A percentile compares a stretch with the other conserved stretches of the same genome.
Conservation (phyloP, 2,113 vertebrate species). For the Oostethus manadensis region DNA sequence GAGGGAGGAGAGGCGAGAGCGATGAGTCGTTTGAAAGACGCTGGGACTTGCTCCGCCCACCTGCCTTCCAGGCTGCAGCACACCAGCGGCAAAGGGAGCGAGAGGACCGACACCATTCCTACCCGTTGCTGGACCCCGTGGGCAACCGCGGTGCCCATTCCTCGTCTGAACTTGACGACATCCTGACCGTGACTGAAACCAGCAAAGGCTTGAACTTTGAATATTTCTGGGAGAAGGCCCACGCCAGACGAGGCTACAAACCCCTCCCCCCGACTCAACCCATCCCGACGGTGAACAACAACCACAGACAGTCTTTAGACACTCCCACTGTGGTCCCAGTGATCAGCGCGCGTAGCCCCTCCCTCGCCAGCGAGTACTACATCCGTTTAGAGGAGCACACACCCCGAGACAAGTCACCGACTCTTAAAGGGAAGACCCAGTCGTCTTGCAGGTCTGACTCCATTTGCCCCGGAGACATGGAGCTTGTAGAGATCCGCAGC, state of each 20-base stretch:
- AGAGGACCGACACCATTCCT: constrained; percentile 70
- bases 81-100: constrained; percentile 63
- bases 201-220: constrained; percentile 90
- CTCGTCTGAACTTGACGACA: constrained; percentile 81
- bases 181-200: constrained; percentile 87
- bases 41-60: constrained; percentile 82
- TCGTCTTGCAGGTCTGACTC: constrained; percentile 38
- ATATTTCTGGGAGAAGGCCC: constrained; percentile 89
- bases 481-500: constrained; percentile 72
- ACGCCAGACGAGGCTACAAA: constrained; percentile 78
- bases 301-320: constrained; percentile 79
- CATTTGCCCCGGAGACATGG: constrained; percentile 64
- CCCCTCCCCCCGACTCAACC: constrained; percentile 72
- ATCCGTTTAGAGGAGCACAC: constrained; percentile 86
- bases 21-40: constrained; percentile 85
- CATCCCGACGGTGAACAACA: constrained; percentile 69
- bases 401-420: constrained; percentile 73
- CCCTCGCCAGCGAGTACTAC: constrained; percentile 87
- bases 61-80: constrained; percentile 66
- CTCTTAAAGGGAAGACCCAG: constrained; percentile 57
- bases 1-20: constrained; percentile 65
- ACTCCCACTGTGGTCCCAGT: constrained; percentile 87
- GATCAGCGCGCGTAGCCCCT: constrained; percentile 89
- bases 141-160: constrained; percentile 67
- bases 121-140: constrained; percentile 79